Evolutionary conservation across 2,888 invertebrate genomes (phyloP).

Genomic region (Amphipoea oculea): DNA sequence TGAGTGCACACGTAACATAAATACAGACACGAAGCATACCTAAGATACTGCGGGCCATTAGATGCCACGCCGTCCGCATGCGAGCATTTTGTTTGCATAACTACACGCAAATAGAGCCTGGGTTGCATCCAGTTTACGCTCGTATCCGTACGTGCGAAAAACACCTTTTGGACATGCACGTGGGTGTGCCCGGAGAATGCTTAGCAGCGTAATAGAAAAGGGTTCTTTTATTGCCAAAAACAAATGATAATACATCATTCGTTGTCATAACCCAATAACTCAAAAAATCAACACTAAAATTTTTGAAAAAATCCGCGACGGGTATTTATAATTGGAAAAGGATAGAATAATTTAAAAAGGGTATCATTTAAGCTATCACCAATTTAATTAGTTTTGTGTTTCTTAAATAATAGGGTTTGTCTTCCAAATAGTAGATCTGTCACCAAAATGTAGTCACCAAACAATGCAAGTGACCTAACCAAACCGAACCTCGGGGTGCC

Average conservation of each 20-base stretch:
- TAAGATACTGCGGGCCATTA: neutral
- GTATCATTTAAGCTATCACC: too few species aligned
- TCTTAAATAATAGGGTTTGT: too few species aligned
- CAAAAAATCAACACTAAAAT: too few species aligned
- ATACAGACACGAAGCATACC: neutral
- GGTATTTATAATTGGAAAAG: too few species aligned
- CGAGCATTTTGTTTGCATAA: constrained; percentile 19
- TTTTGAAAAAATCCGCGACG: too few species aligned
- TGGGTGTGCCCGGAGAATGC: neutral
- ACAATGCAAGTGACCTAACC: too few species aligned
- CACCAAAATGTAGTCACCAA: too few species aligned
- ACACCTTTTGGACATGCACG: neutral
- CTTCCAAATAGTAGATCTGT: too few species aligned
- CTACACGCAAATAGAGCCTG: neutral
- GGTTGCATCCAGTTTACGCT: neutral
- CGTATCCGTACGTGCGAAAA: neutral
- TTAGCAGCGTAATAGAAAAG: neutral
- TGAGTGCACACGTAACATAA: neutral
- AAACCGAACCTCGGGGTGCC: too few species aligned
- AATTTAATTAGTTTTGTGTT: too few species aligned
- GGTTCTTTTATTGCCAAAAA: neutral
- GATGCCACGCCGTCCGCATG: constrained; percentile 3
- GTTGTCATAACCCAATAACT: neutral
- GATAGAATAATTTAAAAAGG: too few species aligned
- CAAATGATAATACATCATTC: neutral